Conservation (phyloP, 2,888 invertebrate genomes). For the Osmoderma eremita region DNA sequence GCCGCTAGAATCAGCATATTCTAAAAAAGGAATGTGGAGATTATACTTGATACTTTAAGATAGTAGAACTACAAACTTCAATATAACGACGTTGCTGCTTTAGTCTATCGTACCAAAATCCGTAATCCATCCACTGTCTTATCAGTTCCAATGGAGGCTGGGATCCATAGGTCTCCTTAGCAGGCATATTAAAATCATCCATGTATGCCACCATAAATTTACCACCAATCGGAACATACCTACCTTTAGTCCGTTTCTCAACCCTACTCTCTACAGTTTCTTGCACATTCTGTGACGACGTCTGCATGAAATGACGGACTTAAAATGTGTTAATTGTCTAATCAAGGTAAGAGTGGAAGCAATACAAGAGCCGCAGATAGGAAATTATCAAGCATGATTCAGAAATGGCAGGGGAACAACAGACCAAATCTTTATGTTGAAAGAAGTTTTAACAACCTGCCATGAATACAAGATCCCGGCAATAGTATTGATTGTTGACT, state of each 20-base stretch:
- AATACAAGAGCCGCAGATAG: too few species aligned
- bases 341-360: too few species aligned
- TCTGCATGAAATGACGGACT: slow-evolving; percentile 68
- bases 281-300: slow-evolving; percentile 84
- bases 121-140: slow-evolving; percentile 87
- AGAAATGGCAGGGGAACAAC: too few species aligned
- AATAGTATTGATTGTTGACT: too few species aligned
- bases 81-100: slow-evolving; percentile 83
- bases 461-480: too few species aligned
- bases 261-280: slow-evolving; percentile 86
- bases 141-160: slow-evolving; percentile 89
- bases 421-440: too few species aligned
- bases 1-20: slow-evolving; percentile 82
- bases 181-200: slow-evolving; percentile 95
- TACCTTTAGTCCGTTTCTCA: slow-evolving; percentile 88
- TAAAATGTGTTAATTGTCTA: too few species aligned
- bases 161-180: slow-evolving; percentile 86
- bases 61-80: slow-evolving; percentile 65
- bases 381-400: too few species aligned
- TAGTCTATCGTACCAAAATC: slow-evolving; percentile 87
- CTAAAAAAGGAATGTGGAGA: too few species aligned
- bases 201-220: slow-evolving; percentile 87
- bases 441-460: too few species aligned
- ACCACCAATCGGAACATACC: slow-evolving; percentile 82
- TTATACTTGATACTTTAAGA: not conserved